These are phyloP conservation scores for Pollenia amentaria DNA, from an alignment of 2,888 invertebrate genomes.

Conservation along the genomic window DNA sequence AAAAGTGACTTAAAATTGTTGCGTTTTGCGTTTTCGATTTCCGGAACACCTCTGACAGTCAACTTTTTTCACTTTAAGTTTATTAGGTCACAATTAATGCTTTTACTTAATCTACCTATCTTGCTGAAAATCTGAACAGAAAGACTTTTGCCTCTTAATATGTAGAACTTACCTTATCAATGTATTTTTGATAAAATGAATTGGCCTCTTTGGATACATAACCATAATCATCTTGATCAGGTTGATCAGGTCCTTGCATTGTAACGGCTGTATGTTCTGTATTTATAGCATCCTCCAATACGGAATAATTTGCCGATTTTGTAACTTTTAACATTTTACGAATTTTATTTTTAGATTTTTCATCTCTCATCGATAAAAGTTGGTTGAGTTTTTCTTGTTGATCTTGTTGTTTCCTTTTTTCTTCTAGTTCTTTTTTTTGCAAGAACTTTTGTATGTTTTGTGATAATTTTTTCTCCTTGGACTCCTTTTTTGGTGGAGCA, in stretches of 20 bases:
- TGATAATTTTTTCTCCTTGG: conserved; percentile 89
- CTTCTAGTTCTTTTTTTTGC: conserved; percentile 92
- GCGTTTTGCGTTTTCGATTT: too few species aligned
- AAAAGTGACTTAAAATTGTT: too few species aligned
- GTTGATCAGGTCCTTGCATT: conserved; percentile 90
- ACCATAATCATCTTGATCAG: conserved; percentile 96
- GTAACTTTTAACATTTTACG: conserved; percentile 93
- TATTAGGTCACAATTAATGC: too few species aligned
- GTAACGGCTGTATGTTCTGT: conserved; percentile 91
- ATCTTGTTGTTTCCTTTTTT: conserved; percentile 87
- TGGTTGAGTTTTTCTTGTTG: conserved; percentile 88
- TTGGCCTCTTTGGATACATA: conserved; percentile 94
- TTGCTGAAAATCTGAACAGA: too few species aligned
- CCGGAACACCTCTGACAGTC: too few species aligned
- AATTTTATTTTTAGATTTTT: conserved; percentile 90
- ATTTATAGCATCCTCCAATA: conserved; percentile 92
- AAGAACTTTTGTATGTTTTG: conserved; percentile 93
- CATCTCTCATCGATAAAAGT: conserved; percentile 88
- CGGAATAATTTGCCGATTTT: conserved; percentile 95
- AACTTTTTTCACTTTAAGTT: too few species aligned
- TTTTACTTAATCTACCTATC: too few species aligned
- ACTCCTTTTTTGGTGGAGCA: conserved; percentile 92
- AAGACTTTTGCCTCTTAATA: not conserved
- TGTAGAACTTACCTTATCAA: conserved; percentile 88
- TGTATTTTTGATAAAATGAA: conserved; percentile 92